Evolutionary conservation across 2,113 vertebrate genomes (phyloP).

Genomic region (Eulemur macaco): DNA sequence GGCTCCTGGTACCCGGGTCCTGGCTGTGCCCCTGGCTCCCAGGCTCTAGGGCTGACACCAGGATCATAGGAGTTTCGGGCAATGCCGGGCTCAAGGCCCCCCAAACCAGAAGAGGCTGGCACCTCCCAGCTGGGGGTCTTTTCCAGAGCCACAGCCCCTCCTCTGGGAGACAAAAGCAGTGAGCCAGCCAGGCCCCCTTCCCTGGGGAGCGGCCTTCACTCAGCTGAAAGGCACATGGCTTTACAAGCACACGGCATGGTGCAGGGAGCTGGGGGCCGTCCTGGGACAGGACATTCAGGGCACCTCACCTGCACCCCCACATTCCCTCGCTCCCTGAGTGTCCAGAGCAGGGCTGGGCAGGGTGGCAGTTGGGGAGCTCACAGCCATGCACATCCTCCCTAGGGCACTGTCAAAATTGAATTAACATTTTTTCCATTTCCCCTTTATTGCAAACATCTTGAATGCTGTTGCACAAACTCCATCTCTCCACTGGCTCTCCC

Average conservation of each 20-base stretch:
- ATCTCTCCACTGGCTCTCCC: slow-evolving; percentile 27
- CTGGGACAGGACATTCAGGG: not conserved
- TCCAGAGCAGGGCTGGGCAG: not conserved
- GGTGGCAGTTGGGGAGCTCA: not conserved
- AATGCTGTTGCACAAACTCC: slow-evolving; percentile 1
- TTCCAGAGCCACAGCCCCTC: not conserved
- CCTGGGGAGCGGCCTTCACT: not conserved
- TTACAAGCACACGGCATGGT: not conserved
- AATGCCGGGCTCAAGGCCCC: not conserved
- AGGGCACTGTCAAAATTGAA: slow-evolving; percentile 69
- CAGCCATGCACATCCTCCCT: not conserved
- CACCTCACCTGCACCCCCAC: not conserved
- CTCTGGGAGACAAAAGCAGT: not conserved
- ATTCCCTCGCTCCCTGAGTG: not conserved
- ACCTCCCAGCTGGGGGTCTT: not conserved
- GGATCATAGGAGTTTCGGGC: no score
- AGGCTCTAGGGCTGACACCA: not conserved
- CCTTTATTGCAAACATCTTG: slow-evolving; percentile 65
- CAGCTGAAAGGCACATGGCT: not conserved
- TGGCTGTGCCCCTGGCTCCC: rapidly evolving
- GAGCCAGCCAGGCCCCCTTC: not conserved
- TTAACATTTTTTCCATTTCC: slow-evolving; percentile 72
- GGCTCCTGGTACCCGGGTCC: not conserved
- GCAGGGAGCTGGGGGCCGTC: not conserved
- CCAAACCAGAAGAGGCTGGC: not conserved